Percentiles rank a stretch among this genome's conserved stretches.
Evolutionary conservation across 2,888 invertebrate species (phyloP).

Genomic region (Cheilosia variabilis): DNA sequence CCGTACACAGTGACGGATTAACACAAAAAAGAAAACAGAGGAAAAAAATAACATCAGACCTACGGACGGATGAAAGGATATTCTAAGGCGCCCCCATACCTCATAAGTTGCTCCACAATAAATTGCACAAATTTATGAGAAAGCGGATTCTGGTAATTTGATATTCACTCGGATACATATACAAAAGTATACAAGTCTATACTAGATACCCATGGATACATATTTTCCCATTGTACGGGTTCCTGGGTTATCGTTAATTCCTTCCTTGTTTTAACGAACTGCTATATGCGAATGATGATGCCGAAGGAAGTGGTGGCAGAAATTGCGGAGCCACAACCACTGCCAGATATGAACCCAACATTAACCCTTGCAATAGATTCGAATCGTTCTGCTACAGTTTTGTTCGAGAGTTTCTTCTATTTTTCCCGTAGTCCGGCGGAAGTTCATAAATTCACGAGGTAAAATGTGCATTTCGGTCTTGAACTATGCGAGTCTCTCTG

Average conservation of each 20-base stretch:
- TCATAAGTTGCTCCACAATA: slow-evolving; percentile 61
- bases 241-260: slow-evolving; percentile 61
- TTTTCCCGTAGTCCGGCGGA: slow-evolving; percentile 14
- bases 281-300: slow-evolving; percentile 21
- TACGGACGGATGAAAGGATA: neutral
- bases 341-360: slow-evolving; percentile 38
- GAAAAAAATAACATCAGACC: slow-evolving; percentile 1
- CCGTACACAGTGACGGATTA: slow-evolving; percentile 25
- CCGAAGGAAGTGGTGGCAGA: neutral
- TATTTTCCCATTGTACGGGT: slow-evolving; percentile 28
- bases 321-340: slow-evolving; percentile 12
- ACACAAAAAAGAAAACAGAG: neutral
- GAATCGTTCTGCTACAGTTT: slow-evolving; percentile 37
- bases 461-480: slow-evolving; percentile 32
- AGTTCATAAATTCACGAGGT: slow-evolving; percentile 56
- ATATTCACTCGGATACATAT: slow-evolving; percentile 51
- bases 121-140: slow-evolving; percentile 70
- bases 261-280: slow-evolving; percentile 55
- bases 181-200: neutral
- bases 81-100: slow-evolving; percentile 38
- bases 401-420: slow-evolving; percentile 13
- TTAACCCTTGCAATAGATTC: slow-evolving; percentile 59
- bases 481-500: slow-evolving; percentile 12
- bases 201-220: slow-evolving; percentile 8
- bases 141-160: slow-evolving; percentile 62